phyloP scores from a whole-genome alignment of 2,113 vertebrate species.

The Serilophus lunatus region DNA sequence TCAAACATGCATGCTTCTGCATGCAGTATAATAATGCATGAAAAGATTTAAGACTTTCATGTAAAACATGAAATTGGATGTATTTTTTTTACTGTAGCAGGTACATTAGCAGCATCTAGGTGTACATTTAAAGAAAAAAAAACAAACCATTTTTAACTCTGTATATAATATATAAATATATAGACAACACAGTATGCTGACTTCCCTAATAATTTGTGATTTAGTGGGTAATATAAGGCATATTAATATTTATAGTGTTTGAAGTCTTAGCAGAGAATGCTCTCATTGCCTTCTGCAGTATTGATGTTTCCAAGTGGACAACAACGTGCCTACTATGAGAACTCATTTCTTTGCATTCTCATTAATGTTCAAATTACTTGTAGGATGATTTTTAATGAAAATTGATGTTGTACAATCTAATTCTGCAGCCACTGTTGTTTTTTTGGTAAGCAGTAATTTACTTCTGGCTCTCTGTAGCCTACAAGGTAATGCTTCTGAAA shows the following conservation, averaged over 20 bases:
- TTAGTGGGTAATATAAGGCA: background rate
- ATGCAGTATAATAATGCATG: background rate
- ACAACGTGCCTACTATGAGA: background rate
- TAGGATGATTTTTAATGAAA: background rate
- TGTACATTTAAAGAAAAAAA: background rate
- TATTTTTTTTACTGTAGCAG: background rate
- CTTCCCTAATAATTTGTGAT: background rate
- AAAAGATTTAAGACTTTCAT: background rate
- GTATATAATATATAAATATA: background rate
- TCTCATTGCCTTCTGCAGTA: background rate
- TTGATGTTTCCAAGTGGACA: background rate
- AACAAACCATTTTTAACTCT: background rate
- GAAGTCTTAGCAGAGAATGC: background rate
- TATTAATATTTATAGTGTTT: background rate
- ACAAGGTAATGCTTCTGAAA: background rate
- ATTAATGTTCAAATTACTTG: background rate
- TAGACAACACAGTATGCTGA: background rate
- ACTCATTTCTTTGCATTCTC: background rate
- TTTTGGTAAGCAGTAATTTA: background rate
- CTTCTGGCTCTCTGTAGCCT: background rate
- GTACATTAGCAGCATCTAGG: background rate
- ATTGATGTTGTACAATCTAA: background rate
- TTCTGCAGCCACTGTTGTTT: background rate
- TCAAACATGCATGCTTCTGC: background rate
- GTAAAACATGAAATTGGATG: background rate